Evolutionary conservation across 2,797 vertebrate species (phyloP).

Genomic region (Enteromius mattozi): DNA sequence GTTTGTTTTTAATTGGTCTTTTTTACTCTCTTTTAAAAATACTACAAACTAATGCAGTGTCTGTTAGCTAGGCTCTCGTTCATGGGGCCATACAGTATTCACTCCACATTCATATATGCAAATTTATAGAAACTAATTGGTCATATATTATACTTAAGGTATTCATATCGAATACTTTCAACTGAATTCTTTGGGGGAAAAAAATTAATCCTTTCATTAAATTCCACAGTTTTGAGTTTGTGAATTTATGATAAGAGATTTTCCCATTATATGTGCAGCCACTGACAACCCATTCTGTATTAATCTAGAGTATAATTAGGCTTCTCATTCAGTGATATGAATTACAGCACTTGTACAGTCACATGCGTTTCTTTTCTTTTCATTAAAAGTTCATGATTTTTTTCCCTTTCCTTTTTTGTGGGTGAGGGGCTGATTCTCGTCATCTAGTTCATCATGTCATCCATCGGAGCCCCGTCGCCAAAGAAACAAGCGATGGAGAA

Average conservation of each 20-base stretch:
- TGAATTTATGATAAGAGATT: slow-evolving; percentile 50
- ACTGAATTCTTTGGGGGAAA: background rate
- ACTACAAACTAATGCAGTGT: background rate
- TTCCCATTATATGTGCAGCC: slow-evolving; percentile 57
- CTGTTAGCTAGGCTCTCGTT: background rate
- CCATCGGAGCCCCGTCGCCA: background rate
- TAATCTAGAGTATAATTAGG: slow-evolving; percentile 63
- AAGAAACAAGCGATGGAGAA: slow-evolving; percentile 26
- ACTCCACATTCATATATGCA: background rate
- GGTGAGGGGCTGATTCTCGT: slow-evolving; percentile 53
- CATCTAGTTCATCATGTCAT: slow-evolving; percentile 65
- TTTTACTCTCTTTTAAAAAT: background rate
- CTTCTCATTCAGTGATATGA: slow-evolving; percentile 54
- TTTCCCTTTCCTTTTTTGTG: slow-evolving; percentile 17
- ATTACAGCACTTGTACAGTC: slow-evolving; percentile 64
- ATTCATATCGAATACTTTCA: slow-evolving; percentile 17
- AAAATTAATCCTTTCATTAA: slow-evolving; percentile 4
- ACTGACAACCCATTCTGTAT: slow-evolving; percentile 51
- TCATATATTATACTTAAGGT: slow-evolving; percentile 3
- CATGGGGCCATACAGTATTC: background rate
- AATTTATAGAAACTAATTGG: slow-evolving; percentile 10
- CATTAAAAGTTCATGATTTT: slow-evolving; percentile 58
- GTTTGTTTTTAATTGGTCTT: background rate
- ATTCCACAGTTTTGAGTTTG: slow-evolving; percentile 31
- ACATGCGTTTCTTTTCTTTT: slow-evolving; percentile 65